Evolutionary conservation across 37 sponge, comb jelly and placozoan species (phyloP).

Genomic region (Ephydatia muelleri): DNA sequence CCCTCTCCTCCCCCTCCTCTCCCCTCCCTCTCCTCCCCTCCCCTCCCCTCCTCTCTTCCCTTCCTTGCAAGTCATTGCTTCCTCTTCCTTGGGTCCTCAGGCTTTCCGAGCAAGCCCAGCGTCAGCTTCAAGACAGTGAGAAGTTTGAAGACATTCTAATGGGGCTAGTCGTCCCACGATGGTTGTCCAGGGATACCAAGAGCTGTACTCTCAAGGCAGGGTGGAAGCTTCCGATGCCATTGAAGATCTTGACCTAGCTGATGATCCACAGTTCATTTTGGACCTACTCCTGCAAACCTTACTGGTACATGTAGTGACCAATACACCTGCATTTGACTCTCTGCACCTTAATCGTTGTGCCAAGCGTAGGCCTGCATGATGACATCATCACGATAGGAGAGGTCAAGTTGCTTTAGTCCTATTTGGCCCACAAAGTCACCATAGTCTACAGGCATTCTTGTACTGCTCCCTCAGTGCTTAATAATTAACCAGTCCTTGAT

Average conservation of each 20-base stretch:
- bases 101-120: slow-evolving; percentile 79
- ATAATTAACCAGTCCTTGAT: neutral
- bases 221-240: slow-evolving; percentile 71
- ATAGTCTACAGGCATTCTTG: no score
- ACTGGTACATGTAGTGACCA: no score
- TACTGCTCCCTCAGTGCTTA: neutral
- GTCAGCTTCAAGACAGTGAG: slow-evolving; percentile 62
- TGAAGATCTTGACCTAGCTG: slow-evolving; percentile 8
- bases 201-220: slow-evolving; percentile 67
- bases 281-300: slow-evolving; percentile 33
- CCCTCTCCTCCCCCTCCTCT: slow-evolving; percentile 45
- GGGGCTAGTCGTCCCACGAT: slow-evolving; percentile 46
- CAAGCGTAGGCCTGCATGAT: neutral
- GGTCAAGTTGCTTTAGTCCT: no score
- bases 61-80: slow-evolving; percentile 48
- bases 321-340: neutral
- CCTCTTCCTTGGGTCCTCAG: slow-evolving; percentile 72
- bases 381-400: neutral
- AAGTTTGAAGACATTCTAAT: slow-evolving; percentile 77
- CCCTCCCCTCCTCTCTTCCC: neutral
- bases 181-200: slow-evolving; percentile 60
- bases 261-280: neutral
- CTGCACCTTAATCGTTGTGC: neutral
- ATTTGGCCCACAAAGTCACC: no score
- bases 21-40: neutral